phyloP scores from a whole-genome alignment of 2,888 invertebrate genomes.

The Drosophila anomalata region DNA sequence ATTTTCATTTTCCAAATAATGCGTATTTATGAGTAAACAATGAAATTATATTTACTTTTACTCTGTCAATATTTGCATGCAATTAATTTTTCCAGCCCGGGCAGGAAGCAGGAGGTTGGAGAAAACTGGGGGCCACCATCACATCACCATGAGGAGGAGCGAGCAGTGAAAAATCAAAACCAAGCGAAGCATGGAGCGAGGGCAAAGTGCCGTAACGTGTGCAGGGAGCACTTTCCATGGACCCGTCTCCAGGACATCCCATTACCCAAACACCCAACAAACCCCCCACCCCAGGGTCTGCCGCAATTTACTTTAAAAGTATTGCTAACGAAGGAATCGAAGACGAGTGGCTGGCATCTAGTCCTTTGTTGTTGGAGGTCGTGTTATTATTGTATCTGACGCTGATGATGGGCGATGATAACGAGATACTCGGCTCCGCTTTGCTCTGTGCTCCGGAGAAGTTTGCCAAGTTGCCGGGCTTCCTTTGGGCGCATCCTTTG shows the following conservation, averaged over 20 bases:
- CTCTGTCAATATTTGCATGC: constrained; percentile 80
- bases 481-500: constrained; percentile 33
- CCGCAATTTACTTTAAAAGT: constrained; percentile 76
- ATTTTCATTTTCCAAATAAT: constrained; percentile 67
- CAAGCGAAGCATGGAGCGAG: constrained; percentile 64
- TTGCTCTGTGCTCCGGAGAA: constrained; percentile 51
- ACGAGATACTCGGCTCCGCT: constrained; percentile 48
- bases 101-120: constrained; percentile 1
- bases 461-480: constrained; percentile 47
- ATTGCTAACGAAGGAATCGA: constrained; percentile 77
- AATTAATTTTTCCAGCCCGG: constrained; percentile 74
- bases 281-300: constrained; percentile 10
- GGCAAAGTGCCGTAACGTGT: constrained; percentile 53
- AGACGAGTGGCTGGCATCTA: constrained; percentile 49
- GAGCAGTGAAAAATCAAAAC: constrained; percentile 47
- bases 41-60: constrained; percentile 78
- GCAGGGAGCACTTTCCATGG: constrained; percentile 34
- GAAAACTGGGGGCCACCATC: constrained; percentile 18
- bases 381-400: constrained; percentile 46
- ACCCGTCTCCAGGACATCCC: constrained; percentile 5
- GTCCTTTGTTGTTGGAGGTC: constrained; percentile 32
- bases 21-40: constrained; percentile 79
- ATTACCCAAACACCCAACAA: background rate
- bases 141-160: constrained; percentile 21
- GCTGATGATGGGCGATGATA: constrained; percentile 71